Base-by-base conservation (phyloP, 2,113 vertebrate genomes). In the Neogobius melanostomus region DNA sequence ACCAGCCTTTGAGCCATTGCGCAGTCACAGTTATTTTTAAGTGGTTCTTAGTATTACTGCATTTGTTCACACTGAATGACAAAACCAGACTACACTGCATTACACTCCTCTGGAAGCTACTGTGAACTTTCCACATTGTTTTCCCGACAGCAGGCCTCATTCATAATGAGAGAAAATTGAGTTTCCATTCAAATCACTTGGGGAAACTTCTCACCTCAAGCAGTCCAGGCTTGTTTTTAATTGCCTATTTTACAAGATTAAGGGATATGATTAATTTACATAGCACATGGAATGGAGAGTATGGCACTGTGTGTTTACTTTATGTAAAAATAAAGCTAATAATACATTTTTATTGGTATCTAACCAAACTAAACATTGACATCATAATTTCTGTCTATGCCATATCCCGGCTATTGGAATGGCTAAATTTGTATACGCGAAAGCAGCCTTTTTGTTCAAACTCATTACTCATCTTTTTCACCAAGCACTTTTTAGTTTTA, bases 71-170 rank as follows among this genome's bases (percentile, higher is more conserved):
- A 54, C 36, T 42, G 62, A 75, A 84, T 69, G 61, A 11, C 15
- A 54, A 74, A 84, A 79, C 66, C 70, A 80, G 75, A 75, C 14
- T 21, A 7, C 17, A 81, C 48, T 5, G 42, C 42, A 54, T 54
- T 47, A 56, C 53, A 12, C 62, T 66, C 28, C 48, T 72, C 72
- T 53, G 69, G 74, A 79, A 66, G 68, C 72, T 64, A 49, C 52
- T 36, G 44, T 65, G 70, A 52, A 52, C 68, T 46, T 77, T 77
- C 71, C 42, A 48, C 67, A 73, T 75, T 71, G 66, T 75, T 62
- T 66, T n/a, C 62, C 51, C 64, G 75, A 70, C 72, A 63, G 44
- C 47, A 15, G 6, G 11, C 48, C 50, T 72, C 36, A 60, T 47
- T 56, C 64, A 42, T 47, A 48, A 45, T 46, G 16, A 77, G 64